Evolutionary conservation across 2,888 invertebrate species (phyloP), one percentile per base, ranked within the genome.

Genomic region (Macrophya alboannulata): DNA sequence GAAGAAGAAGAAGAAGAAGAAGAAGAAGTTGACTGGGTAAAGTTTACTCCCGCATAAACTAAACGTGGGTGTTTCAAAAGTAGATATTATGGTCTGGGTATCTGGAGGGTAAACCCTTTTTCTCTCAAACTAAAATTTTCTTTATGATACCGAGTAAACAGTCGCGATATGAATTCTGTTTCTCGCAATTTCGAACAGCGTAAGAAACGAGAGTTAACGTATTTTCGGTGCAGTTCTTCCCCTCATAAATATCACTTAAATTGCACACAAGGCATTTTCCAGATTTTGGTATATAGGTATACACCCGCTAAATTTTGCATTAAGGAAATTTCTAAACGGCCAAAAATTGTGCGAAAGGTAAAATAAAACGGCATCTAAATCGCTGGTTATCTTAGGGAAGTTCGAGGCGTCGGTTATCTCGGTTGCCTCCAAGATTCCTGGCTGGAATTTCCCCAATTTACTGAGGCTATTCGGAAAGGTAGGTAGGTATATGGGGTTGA

Each of bases 1-100:
- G 84, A 51, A 71, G 87, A 89, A 86, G 55, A 55, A 31, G 31
- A 82, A 45, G 45, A 68, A 17, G 72, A 31, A 45, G 74, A 74
- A 45, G 74, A 45, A 68, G 37, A 37, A 68, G 68, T 68, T 68
- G 74, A 31, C 45, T 43, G 31, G 31, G 55, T 12, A 77, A 77
- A 77, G 51, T 77, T 77, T 31, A 31, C 45, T 48, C 77, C 77
- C 37, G 48, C 77, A 77, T 48, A 77, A 31, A 51, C 51, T 68
- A 17, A 68, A 17, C 15, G 12, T 25, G 68, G 68, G 68, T 68
- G 68, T 68, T 68, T 68, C 37, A 68, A 68, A 68, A 68, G 68
- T 37, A 17, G 68, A 68, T 68, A 37, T 68, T 74, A 43, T 25
- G 74, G 25, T 48, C 74, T 45, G 1, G n/a, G n/a, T 45, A 21